Conservation (phyloP, 2,113 vertebrate species). For the Lynx canadensis region DNA sequence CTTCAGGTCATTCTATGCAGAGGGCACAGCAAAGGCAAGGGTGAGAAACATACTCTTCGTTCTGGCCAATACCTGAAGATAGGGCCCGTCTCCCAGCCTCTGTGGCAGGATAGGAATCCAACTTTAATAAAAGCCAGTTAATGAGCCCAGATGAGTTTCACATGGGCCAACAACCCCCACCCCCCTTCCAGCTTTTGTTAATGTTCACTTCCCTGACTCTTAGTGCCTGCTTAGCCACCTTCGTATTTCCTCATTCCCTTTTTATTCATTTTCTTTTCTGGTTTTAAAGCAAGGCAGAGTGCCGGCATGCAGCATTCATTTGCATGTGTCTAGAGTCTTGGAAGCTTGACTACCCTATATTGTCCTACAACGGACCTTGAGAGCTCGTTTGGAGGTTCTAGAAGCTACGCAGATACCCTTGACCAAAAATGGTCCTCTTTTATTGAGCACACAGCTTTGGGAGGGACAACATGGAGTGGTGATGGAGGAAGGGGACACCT, state of each 20-base stretch:
- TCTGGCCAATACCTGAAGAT: not conserved
- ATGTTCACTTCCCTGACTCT: not conserved
- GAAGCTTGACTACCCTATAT: not conserved
- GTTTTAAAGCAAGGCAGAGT: not conserved
- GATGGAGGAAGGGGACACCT: not conserved
- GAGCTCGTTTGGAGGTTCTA: not conserved
- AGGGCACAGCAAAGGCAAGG: not conserved
- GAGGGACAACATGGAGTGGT: not conserved
- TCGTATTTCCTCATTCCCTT: not conserved
- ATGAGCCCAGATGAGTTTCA: not conserved
- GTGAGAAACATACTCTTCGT: not conserved
- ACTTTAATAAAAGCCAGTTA: not conserved
- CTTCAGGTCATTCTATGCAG: not conserved
- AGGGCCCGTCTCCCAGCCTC: not conserved
- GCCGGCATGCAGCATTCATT: not conserved
- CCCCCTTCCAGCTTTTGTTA: not conserved
- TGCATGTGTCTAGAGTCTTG: not conserved
- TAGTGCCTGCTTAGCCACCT: not conserved
- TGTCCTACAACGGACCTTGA: not conserved
- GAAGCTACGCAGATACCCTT: not conserved
- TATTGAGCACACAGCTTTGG: not conserved
- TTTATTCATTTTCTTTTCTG: not conserved
- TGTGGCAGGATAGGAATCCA: not conserved
- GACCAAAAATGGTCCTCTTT: not conserved
- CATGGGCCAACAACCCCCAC: not conserved